phyloP scores from a whole-genome alignment of 2,888 invertebrate species.

The Ryuthela nishihirai region DNA sequence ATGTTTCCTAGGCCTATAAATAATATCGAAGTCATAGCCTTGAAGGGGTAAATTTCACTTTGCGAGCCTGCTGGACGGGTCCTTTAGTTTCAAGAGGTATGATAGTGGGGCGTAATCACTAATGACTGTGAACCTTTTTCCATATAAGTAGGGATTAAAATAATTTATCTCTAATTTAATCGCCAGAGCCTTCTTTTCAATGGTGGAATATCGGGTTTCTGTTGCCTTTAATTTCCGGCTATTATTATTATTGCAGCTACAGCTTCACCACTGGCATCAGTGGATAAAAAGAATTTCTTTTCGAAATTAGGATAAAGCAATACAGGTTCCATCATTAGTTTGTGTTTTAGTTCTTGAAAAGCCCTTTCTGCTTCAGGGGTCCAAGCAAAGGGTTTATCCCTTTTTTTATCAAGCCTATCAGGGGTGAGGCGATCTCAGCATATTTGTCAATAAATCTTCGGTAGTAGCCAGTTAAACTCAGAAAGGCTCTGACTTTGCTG shows the following conservation, averaged over 20 bases:
- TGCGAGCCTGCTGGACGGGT: constrained; percentile 26
- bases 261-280: constrained; percentile 22
- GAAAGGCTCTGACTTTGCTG: background rate
- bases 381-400: background rate
- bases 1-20: constrained; percentile 10
- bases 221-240: constrained; percentile 46
- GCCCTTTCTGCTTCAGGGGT: background rate
- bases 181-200: constrained; percentile 50
- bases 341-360: background rate
- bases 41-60: constrained; percentile 37
- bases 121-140: constrained; percentile 45
- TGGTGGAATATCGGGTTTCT: constrained; percentile 48
- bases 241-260: constrained; percentile 38
- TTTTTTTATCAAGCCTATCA: constrained; percentile 6
- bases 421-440: background rate
- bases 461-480: constrained; percentile 2
- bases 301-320: constrained; percentile 6
- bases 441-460: constrained; percentile 5
- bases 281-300: background rate
- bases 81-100: constrained; percentile 28
- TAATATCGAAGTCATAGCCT: constrained; percentile 34
- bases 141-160: constrained; percentile 49
- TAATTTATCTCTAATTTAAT: constrained; percentile 45
- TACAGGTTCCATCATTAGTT: constrained; percentile 25
- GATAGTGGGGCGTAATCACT: constrained; percentile 48